phyloP scores from a whole-genome alignment of 2,888 invertebrate genomes.

The Caradrina clavipalpis region DNA sequence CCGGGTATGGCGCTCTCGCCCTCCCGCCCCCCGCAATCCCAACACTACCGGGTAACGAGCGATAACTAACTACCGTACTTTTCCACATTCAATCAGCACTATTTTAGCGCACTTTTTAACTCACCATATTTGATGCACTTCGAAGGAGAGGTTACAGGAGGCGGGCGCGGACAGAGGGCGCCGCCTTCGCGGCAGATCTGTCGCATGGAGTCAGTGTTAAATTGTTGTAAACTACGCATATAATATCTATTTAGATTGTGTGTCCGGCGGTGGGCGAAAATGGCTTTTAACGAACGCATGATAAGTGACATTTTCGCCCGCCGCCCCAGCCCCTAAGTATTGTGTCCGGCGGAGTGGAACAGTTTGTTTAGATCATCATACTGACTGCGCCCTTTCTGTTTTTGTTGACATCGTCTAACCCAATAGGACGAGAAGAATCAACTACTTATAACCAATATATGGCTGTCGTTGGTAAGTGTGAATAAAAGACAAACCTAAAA shows the following conservation, averaged over 20 bases:
- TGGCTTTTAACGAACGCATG: slow-evolving; percentile 75
- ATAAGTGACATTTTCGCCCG: slow-evolving; percentile 73
- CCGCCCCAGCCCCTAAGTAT: slow-evolving; percentile 79
- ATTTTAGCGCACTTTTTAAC: slow-evolving; percentile 64
- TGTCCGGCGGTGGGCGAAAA: slow-evolving; percentile 81
- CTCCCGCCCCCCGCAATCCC: slow-evolving; percentile 79
- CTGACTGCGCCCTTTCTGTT: slow-evolving; percentile 92
- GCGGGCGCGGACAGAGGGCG: slow-evolving; percentile 84
- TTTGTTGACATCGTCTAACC: slow-evolving; percentile 93
- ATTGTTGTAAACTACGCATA: slow-evolving; percentile 83
- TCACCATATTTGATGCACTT: slow-evolving; percentile 69
- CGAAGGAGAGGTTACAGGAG: slow-evolving; percentile 77
- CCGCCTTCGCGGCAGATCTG: slow-evolving; percentile 85
- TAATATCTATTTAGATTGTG: slow-evolving; percentile 84
- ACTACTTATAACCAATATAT: slow-evolving; percentile 98
- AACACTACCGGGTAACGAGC: slow-evolving; percentile 59
- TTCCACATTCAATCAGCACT: slow-evolving; percentile 65
- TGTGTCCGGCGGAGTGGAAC: slow-evolving; percentile 82
- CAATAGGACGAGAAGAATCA: slow-evolving; percentile 98
- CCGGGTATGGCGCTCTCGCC: slow-evolving; percentile 84
- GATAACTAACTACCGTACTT: slow-evolving; percentile 53
- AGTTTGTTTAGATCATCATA: slow-evolving; percentile 86
- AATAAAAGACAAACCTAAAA: slow-evolving; percentile 89
- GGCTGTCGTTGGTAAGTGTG: slow-evolving; percentile 98
- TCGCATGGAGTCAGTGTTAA: slow-evolving; percentile 90